Conservation (phyloP, 2,113 vertebrate species). For the Cromileptes altivelis region DNA sequence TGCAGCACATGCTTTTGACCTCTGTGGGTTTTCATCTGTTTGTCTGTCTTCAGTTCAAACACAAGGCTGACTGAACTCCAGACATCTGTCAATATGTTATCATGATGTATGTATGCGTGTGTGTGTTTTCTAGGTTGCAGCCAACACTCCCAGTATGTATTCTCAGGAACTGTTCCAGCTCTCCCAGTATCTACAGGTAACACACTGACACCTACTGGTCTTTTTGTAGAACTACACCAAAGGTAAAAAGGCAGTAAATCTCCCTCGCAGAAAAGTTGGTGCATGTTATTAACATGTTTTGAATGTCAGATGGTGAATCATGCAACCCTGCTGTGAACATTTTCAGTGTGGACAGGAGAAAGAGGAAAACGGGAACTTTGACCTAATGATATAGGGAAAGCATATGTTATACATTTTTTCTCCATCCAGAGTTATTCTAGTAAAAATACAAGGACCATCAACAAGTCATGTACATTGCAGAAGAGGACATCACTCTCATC, state of each 20-base stretch:
- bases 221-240: not conserved
- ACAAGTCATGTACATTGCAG: too few species aligned
- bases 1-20: not conserved
- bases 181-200: conserved; percentile 99
- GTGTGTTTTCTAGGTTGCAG: conserved; percentile 89
- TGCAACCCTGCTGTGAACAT: not conserved
- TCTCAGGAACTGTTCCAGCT: conserved; percentile 99
- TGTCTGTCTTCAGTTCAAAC: conserved; percentile 12
- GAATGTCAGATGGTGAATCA: not conserved
- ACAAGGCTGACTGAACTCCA: conserved; percentile 11
- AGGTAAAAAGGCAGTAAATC: not conserved
- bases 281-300: not conserved
- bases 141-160: conserved; percentile 99
- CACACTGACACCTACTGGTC: conserved; percentile 74
- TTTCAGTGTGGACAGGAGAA: not conserved
- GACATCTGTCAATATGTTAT: not conserved
- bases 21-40: not conserved
- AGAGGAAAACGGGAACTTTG: too few species aligned
- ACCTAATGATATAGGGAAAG: not conserved
- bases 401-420: not conserved
- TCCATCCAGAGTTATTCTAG: too few species aligned
- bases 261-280: not conserved
- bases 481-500: too few species aligned
- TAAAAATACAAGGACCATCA: too few species aligned
- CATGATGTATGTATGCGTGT: conserved; percentile 16